Evolutionary conservation across 2,113 vertebrate species (phyloP).

Genomic region (Pionites leucogaster): DNA sequence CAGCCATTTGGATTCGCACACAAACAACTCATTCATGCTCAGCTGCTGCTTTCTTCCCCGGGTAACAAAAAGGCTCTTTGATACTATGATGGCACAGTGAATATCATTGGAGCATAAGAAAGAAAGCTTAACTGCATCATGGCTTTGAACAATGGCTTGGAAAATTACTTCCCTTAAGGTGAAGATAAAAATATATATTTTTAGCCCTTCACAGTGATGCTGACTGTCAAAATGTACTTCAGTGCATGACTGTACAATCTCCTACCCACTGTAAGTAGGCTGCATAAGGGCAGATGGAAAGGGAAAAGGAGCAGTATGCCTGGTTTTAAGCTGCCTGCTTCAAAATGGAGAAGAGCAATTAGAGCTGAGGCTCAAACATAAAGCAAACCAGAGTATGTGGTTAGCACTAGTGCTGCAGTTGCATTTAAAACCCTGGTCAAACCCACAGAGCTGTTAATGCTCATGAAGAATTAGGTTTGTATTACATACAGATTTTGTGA

Average conservation of each 20-base stretch:
- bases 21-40: slow-evolving; percentile 11
- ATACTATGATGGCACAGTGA: background rate
- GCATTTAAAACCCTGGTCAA: background rate
- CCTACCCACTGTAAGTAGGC: background rate
- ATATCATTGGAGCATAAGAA: background rate
- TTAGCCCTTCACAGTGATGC: background rate
- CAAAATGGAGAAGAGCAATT: background rate
- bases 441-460: background rate
- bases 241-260: background rate
- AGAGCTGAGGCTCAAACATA: background rate
- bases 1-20: background rate
- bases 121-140: background rate
- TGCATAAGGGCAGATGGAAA: background rate
- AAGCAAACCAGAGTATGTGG: background rate
- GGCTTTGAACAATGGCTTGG: background rate
- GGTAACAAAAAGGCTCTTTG: slow-evolving; percentile 1
- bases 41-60: background rate
- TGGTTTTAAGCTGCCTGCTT: background rate
- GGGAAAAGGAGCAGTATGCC: background rate
- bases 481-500: background rate
- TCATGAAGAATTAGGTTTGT: background rate
- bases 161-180: background rate
- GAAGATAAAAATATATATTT: background rate
- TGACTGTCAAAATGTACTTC: background rate
- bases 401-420: background rate